Base-by-base conservation (phyloP, 2,888 invertebrate species). In the Argynnis bischoffii region DNA sequence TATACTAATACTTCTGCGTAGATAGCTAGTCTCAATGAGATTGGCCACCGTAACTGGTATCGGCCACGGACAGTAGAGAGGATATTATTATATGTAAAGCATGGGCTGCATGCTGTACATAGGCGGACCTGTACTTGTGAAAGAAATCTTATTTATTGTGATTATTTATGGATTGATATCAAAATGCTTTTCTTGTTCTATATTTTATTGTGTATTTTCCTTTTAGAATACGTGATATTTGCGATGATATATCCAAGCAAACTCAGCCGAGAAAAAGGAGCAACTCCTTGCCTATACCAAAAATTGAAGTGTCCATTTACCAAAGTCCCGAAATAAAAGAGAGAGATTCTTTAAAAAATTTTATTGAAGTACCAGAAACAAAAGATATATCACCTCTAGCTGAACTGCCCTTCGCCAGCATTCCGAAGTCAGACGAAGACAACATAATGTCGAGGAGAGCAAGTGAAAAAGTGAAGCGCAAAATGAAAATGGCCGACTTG, bases 271-370 rank as follows among this genome's bases (percentile, higher is more conserved):
- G 98, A 67, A 95, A 97, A 81, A 94, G 99, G 64, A 98, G 99
- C 79, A 98, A 97, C 82, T 99, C 99, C 0, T 88, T 99, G 65
- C 99, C 99, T 0, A 97, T 98, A 82, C 98, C 98, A 1, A 98
- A 98, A 91, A 98, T 98, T 69, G 97, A 98, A 87, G 96, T 98
- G 0, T 97, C 98, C 0, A 91, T 97, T 41, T 97, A 97, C 81
- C 96, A 97, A 84, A 96, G 95, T 76, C 95, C 95, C 0, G 96
- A 96, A 69, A 91, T 93, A 26, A 95, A 94, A 78, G 95, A 95
- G 72, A 92, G 93, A 18, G 95, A 95, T 64, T 94, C 94, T 0
- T 76, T 94, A 6, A 96, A 96, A 82, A 96, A 96, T 79, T 95
- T 95, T 68, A 96, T 96, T 69, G 97, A 97, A 83, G 94, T 96